Conservation (phyloP, 2,888 invertebrate genomes). For the Drosophila flavopinicola region DNA sequence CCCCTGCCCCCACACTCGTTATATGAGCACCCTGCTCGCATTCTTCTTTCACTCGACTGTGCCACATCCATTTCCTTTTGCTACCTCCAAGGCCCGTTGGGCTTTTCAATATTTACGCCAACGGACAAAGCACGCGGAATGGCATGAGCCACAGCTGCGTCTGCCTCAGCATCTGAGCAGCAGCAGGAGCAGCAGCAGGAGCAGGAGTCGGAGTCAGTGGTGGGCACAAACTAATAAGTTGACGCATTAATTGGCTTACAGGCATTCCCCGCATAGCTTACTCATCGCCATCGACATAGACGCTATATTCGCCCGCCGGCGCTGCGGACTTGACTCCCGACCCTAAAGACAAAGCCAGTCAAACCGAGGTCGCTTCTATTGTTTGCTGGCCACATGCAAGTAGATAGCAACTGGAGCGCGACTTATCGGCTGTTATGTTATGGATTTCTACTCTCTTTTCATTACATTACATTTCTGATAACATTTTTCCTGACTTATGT, state of each 20-base stretch:
- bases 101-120: slow-evolving; percentile 39
- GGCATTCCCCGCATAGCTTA: slow-evolving; percentile 61
- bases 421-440: too few relatives aligned
- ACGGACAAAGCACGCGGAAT: slow-evolving; percentile 63
- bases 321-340: slow-evolving; percentile 16
- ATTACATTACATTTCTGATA: too few relatives aligned
- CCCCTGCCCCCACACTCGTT: too few relatives aligned
- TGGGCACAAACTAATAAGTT: slow-evolving; percentile 74
- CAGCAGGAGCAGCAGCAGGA: neutral
- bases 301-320: neutral
- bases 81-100: slow-evolving; percentile 24
- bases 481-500: too few relatives aligned
- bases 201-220: slow-evolving; percentile 14
- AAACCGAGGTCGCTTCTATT: slow-evolving; percentile 1
- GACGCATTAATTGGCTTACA: slow-evolving; percentile 75
- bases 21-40: slow-evolving; percentile 31
- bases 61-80: slow-evolving; percentile 16
- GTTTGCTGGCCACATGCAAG: neutral
- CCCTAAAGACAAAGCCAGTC: slow-evolving; percentile 11
- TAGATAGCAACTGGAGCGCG: too few relatives aligned
- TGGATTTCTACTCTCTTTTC: too few relatives aligned
- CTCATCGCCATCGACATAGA: slow-evolving; percentile 11
- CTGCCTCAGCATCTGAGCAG: neutral
- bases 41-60: slow-evolving; percentile 35
- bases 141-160: slow-evolving; percentile 60